These are phyloP conservation scores for Artibeus lituratus DNA, from an alignment of 2,797 vertebrate genomes.

Conservation along the genomic window DNA sequence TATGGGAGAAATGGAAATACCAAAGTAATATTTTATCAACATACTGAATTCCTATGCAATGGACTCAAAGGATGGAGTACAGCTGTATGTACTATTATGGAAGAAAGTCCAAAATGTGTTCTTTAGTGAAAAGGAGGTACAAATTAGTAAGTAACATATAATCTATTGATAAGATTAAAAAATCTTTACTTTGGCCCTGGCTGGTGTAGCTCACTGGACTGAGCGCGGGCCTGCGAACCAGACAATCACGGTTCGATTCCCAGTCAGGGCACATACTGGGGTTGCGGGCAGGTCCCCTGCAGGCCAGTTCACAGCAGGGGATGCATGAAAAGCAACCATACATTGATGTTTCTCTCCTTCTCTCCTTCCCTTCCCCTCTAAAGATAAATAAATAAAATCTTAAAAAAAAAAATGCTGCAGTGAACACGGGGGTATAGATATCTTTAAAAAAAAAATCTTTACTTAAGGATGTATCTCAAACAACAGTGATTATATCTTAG, in stretches of 20 bases:
- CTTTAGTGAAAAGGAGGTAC: not conserved
- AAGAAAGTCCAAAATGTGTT: conserved; percentile 18
- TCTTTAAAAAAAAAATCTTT: not conserved
- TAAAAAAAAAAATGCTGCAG: too few relatives aligned
- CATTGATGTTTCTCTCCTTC: too few relatives aligned
- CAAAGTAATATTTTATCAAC: not conserved
- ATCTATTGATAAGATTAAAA: not conserved
- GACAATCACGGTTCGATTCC: too few relatives aligned
- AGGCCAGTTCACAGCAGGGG: too few relatives aligned
- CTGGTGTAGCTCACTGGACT: too few relatives aligned
- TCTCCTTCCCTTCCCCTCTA: too few relatives aligned
- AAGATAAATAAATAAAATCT: too few relatives aligned
- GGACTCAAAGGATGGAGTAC: not conserved
- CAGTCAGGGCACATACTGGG: too few relatives aligned
- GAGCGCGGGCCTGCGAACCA: too few relatives aligned
- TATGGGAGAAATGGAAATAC: not conserved
- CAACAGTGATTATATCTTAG: not conserved
- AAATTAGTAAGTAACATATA: not conserved
- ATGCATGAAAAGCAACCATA: too few relatives aligned
- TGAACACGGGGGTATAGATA: too few relatives aligned
- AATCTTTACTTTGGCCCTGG: not conserved
- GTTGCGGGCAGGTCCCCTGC: too few relatives aligned
- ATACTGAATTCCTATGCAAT: not conserved
- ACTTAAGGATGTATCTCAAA: not conserved
- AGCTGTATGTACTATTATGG: not conserved